Base-by-base conservation (phyloP, 2,113 vertebrate species). In the Labrus mixtus region DNA sequence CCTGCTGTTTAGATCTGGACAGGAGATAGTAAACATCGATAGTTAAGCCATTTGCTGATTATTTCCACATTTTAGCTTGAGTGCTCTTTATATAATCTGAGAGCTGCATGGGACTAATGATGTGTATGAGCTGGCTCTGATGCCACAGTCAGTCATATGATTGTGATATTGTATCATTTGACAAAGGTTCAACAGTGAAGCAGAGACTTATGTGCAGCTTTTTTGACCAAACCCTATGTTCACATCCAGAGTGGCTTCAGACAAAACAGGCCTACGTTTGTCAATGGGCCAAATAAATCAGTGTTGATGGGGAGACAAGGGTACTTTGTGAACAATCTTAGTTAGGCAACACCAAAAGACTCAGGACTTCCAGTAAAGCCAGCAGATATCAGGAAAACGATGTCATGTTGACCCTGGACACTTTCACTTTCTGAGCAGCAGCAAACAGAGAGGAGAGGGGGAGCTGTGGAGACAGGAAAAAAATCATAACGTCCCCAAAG, bases 1-100 rank as follows among this genome's bases (percentile, higher is more conserved):
- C 54, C 17, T 70, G 67, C 50, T 69, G 36, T 70, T 41, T 50
- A 59, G 53, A 56, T 68, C 29, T 59, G 60, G 54, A 59, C 58
- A 36, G 50, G 6, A 70, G 19, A 76, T 46, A 55, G 60, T 29
- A 29, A 61, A 76, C 56, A 67, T 72, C 62, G 55, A 61, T 61
- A 56, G 61, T 76, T 48, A 46, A 22, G 37, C 55, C 68, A 72
- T 81, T 81, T 81, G 54, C 66, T 81, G 79, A 69, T 80, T 80
- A 68, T 75, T 58, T 75, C 53, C 15, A 67, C 65, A 36, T 69
- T 62, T 74, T 51, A 69, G 53, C 53, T 58, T 20, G 53, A 74
- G 51, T 58, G 43, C 36, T 68, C 64, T 57, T 63, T 10, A 56
- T 74, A 68, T 73, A 51, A 51, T 80, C 63, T 57, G 62, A 29